Evolutionary conservation across 2,888 invertebrate genomes (phyloP).

Genomic region (Orgyia antiqua): DNA sequence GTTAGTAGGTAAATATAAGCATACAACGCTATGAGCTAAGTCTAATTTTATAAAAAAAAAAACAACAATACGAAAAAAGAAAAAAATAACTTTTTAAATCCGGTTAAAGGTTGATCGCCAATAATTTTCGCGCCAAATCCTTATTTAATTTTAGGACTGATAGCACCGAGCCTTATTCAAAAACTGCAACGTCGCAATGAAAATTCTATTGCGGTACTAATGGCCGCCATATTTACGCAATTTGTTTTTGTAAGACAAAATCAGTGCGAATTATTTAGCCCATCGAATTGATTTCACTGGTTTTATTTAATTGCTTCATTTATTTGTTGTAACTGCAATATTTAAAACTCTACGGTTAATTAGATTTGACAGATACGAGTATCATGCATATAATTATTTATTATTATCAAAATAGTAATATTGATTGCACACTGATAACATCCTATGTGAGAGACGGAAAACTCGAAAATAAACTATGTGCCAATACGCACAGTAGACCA

Average conservation of each 20-base stretch:
- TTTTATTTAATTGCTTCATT: constrained; percentile 13
- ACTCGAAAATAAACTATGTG: no score
- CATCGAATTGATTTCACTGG: constrained; percentile 40
- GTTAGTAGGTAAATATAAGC: no score
- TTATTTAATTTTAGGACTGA: constrained; percentile 10
- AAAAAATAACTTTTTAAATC: not conserved
- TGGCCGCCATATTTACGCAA: constrained; percentile 37
- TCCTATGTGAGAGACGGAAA: no score
- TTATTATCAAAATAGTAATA: no score
- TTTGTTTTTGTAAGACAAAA: constrained; percentile 29
- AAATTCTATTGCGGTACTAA: constrained; percentile 22
- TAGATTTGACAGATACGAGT: no score
- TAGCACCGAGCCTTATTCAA: constrained; percentile 21
- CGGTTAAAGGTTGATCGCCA: not conserved
- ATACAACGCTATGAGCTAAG: no score
- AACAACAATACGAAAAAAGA: no score
- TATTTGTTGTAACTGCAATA: not conserved
- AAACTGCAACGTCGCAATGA: constrained; percentile 32
- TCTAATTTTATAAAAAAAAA: no score
- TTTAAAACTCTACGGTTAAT: not conserved
- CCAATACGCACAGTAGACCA: no score
- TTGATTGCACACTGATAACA: no score
- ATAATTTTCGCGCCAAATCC: not conserved
- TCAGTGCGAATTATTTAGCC: constrained; percentile 30
- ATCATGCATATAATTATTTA: no score